Evolutionary conservation across 2,888 invertebrate genomes (phyloP).

Genomic region (Thyatira batis): DNA sequence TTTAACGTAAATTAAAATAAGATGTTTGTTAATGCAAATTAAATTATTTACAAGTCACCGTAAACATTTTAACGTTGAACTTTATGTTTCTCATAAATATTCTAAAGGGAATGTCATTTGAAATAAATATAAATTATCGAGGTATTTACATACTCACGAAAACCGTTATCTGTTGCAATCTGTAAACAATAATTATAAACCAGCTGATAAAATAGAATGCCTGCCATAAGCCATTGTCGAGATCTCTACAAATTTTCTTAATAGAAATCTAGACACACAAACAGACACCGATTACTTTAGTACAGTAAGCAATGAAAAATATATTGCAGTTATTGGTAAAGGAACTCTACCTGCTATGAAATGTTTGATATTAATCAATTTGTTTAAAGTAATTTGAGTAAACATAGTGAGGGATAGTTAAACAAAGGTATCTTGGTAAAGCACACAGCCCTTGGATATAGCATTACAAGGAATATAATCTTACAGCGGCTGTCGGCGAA

Average conservation of each 20-base stretch:
- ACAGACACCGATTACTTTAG: conserved; percentile 7
- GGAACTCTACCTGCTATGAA: conserved; percentile 25
- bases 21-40: conserved; percentile 45
- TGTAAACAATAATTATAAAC: conserved; percentile 46
- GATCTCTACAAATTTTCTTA: no score
- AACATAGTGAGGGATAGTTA: conserved; percentile 38
- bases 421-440: conserved; percentile 49
- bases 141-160: conserved; percentile 32
- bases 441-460: conserved; percentile 47
- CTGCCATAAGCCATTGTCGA: no score
- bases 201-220: conserved; percentile 52
- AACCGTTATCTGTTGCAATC: conserved; percentile 37
- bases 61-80: conserved; percentile 46
- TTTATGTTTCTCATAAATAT: conserved; percentile 48
- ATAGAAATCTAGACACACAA: no score
- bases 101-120: conserved; percentile 38
- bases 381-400: conserved; percentile 41
- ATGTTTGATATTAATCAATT: conserved; percentile 25
- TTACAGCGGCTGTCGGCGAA: conserved; percentile 52
- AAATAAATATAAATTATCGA: conserved; percentile 47
- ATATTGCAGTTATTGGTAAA: conserved; percentile 23
- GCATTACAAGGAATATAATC: conserved; percentile 64
- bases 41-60: conserved; percentile 47
- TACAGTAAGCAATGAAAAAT: neutral
- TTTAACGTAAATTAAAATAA: conserved; percentile 46